phyloP scores from a whole-genome alignment of 2,113 vertebrate species.

The Maccullochella peelii region DNA sequence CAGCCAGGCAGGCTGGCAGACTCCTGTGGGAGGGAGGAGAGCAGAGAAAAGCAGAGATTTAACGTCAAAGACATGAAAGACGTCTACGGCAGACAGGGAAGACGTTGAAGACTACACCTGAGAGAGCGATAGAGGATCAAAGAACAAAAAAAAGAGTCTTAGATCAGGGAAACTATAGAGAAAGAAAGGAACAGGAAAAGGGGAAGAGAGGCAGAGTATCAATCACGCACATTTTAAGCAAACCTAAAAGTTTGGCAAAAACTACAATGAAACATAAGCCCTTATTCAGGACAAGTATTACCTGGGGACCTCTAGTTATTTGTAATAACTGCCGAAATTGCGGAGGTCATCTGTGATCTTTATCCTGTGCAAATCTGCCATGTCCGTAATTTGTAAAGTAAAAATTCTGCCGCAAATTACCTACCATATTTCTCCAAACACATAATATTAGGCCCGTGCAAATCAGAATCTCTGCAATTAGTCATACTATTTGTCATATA shows the following conservation, averaged over 20 bases:
- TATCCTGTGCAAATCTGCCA: too few species aligned
- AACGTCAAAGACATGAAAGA: slow-evolving; percentile 79
- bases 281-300: too few species aligned
- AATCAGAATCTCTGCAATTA: too few species aligned
- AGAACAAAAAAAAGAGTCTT: slow-evolving; percentile 43
- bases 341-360: too few species aligned
- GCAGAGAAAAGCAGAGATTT: slow-evolving; percentile 60
- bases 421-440: too few species aligned
- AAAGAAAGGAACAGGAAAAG: slow-evolving; percentile 23
- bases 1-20: slow-evolving; percentile 62
- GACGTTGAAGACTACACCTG: slow-evolving; percentile 64
- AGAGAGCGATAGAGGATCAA: slow-evolving; percentile 68
- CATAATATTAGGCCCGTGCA: too few species aligned
- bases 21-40: slow-evolving; percentile 57
- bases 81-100: slow-evolving; percentile 55
- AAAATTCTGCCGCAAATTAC: too few species aligned
- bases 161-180: slow-evolving; percentile 49
- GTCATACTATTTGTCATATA: too few species aligned
- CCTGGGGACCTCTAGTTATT: too few species aligned
- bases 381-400: too few species aligned
- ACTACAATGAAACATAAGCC: too few species aligned
- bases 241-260: not conserved
- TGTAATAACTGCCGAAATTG: too few species aligned
- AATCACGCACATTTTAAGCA: slow-evolving; percentile 12
- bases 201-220: slow-evolving; percentile 9